A percentile compares a stretch with the other conserved stretches of the same genome.
These are phyloP conservation scores for Gambusia holbrooki DNA, from an alignment of 2,113 vertebrate species.

Conservation along the genomic window DNA sequence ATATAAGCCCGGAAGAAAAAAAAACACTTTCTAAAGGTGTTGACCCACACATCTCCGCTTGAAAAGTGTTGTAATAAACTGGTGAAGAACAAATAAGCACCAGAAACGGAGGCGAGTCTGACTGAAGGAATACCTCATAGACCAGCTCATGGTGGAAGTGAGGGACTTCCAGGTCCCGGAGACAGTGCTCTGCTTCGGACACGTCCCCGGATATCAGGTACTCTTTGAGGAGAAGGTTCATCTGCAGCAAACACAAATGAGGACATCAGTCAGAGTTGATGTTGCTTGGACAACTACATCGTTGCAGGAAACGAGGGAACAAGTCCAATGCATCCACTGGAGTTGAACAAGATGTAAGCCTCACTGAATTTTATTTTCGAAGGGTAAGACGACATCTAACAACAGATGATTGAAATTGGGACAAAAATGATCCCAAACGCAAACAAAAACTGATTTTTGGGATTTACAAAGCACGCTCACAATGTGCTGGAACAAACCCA, in stretches of 20 bases:
- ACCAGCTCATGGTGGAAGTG: conserved; percentile 92
- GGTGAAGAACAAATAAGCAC: background rate
- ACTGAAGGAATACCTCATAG: conserved; percentile 80
- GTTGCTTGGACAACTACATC: too few species aligned
- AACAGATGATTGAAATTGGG: background rate
- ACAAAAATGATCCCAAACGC: background rate
- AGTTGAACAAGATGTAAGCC: too few species aligned
- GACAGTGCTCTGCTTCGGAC: conserved; percentile 83
- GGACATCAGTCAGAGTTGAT: background rate
- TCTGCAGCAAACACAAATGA: conserved; percentile 69
- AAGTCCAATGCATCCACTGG: too few species aligned
- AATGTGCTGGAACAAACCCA: too few species aligned
- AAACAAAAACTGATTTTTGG: too few species aligned
- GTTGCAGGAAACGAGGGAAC: too few species aligned
- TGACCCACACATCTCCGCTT: background rate
- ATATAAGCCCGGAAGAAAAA: conserved; percentile 1
- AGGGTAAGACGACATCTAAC: too few species aligned
- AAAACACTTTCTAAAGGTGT: background rate
- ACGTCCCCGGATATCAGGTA: conserved; percentile 86
- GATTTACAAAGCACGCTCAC: too few species aligned
- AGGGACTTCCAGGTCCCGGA: conserved; percentile 87
- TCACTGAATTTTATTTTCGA: too few species aligned
- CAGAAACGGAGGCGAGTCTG: too few species aligned
- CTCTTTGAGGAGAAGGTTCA: conserved; percentile 86
- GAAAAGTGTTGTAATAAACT: background rate